Conservation (phyloP, 2,888 invertebrate species). For the Dasysyrphus albostriatus region DNA sequence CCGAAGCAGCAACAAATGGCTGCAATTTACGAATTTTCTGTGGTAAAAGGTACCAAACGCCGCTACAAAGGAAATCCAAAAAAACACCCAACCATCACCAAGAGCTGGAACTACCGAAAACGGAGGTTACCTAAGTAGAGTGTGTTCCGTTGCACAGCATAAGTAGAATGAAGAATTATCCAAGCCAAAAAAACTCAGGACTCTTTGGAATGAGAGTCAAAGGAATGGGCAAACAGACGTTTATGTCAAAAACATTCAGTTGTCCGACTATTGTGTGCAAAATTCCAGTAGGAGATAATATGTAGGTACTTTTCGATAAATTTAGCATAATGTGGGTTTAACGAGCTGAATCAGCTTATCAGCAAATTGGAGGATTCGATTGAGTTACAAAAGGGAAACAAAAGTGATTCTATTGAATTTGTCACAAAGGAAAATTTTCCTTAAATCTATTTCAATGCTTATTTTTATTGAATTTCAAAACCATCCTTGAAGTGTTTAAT, state of each 20-base stretch:
- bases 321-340: slow-evolving; percentile 38
- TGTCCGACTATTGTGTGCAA: slow-evolving; percentile 45
- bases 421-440: neutral
- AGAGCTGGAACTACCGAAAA: slow-evolving; percentile 53
- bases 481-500: neutral
- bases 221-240: slow-evolving; percentile 61
- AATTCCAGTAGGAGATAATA: slow-evolving; percentile 59
- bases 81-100: slow-evolving; percentile 17
- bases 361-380: slow-evolving; percentile 32
- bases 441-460: neutral
- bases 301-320: slow-evolving; percentile 2
- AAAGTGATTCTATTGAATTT: neutral
- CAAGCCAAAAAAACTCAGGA: slow-evolving; percentile 5
- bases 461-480: slow-evolving; percentile 1
- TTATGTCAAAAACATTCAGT: slow-evolving; percentile 59
- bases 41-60: slow-evolving; percentile 47
- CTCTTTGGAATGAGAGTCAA: slow-evolving; percentile 62
- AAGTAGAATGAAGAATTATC: slow-evolving; percentile 1
- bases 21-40: slow-evolving; percentile 74
- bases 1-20: slow-evolving; percentile 51
- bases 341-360: slow-evolving; percentile 13
- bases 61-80: slow-evolving; percentile 2
- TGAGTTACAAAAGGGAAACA: neutral
- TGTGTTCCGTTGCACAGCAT: slow-evolving; percentile 21
- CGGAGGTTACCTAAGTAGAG: slow-evolving; percentile 52